Base-by-base conservation (phyloP, 2,888 invertebrate species). In the Nephrotoma guestfalica region DNA sequence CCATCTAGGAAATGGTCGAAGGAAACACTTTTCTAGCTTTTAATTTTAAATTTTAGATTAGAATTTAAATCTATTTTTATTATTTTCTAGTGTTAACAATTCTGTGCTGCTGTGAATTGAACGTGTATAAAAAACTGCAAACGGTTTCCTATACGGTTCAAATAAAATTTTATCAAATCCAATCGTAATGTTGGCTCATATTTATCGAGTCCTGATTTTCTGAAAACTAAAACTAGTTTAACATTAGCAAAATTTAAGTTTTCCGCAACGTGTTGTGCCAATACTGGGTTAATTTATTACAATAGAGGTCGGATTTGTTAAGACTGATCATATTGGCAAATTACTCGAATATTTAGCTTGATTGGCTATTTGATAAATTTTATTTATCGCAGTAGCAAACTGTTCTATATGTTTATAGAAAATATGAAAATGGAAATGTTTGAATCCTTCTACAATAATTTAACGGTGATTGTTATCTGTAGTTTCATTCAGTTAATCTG, bases 1-100 rank as follows among this genome's bases (percentile, higher is more conserved):
- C 89, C 91, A 86, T 89, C 90, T 87, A 90, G 91, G 88, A 91
- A 91, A 89, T 95, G 95, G 93, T 95, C 96, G 88, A 95, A 95
- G 90, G 96, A 96, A 93, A 96, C 96, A 89, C 93, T 96, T 90
- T 96, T 96, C 93, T 96, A 95, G 91, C 90, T 90, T 88, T 86
- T 85, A 86, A 86, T 85, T 57, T 57, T 86, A 41, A 3, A 41
- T 41, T 42, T n/a, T 41, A 42, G 84, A 84, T 84, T 84, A 84
- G 42, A 84, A 41, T 41, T 41, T 41, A 84, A 84, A 41, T n/a
- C 84, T 41, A 42, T 84, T 84, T 41, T 41, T 41, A 84, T 42
- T 84, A 41, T 84, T 84, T 15, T 15, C 40, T 41, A 41, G 42
- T 71, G 30, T 45, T 18, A 45, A 11, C 30, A 85, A 85, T 86